Evolutionary conservation across 2,113 vertebrate species (phyloP).

Genomic region (Phocoena sinus): DNA sequence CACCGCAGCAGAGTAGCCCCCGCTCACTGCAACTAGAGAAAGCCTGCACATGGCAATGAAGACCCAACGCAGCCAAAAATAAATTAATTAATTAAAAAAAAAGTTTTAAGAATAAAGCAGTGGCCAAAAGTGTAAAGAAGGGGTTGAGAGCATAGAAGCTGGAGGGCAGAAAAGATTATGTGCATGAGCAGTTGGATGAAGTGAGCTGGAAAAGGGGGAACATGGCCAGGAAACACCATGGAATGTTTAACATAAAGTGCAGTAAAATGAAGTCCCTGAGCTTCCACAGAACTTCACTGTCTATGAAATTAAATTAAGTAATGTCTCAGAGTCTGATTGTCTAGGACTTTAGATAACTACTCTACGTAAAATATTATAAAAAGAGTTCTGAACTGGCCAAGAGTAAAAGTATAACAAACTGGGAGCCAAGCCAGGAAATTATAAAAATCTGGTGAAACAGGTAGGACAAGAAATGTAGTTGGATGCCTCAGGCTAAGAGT

Average conservation of each 20-base stretch:
- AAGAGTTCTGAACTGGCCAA: background rate
- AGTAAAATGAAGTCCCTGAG: background rate
- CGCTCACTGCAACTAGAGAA: no score
- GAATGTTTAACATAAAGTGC: background rate
- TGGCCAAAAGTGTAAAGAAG: background rate
- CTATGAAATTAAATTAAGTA: background rate
- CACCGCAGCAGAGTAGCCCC: no score
- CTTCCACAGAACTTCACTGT: background rate
- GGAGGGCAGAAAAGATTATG: background rate
- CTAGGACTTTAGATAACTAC: background rate
- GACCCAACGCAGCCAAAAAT: no score
- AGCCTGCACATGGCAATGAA: no score
- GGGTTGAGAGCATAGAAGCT: background rate
- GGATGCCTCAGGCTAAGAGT: background rate
- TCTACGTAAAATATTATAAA: background rate
- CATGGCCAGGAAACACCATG: background rate
- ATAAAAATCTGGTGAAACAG: background rate
- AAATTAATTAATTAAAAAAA: no score
- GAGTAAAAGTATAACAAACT: background rate
- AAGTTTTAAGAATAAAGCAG: background rate
- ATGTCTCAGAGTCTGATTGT: background rate
- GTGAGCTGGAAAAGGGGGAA: background rate
- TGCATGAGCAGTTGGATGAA: background rate
- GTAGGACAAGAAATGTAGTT: background rate
- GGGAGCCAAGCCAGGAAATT: background rate